These are phyloP conservation scores for Desmophyllum pertusum DNA, from an alignment of 92 coral and sea anemone species.

Conservation along the genomic window DNA sequence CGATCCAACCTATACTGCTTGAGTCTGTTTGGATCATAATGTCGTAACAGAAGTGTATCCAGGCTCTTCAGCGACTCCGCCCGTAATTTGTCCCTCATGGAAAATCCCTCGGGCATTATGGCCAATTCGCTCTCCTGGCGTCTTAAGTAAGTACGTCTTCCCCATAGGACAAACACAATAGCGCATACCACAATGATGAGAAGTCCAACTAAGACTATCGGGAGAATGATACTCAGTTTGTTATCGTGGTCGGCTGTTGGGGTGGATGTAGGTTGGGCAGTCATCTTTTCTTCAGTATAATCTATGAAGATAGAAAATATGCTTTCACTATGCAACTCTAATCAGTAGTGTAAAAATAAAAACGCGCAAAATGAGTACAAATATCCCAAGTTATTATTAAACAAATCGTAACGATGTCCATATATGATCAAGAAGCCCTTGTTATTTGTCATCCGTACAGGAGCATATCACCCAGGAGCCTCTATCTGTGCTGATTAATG, in stretches of 20 bases:
- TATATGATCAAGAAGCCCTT: too few species aligned
- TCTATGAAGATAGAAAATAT: neutral
- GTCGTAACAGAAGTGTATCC: constrained; percentile 67
- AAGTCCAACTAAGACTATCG: constrained; percentile 41
- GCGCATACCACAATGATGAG: constrained; percentile 46
- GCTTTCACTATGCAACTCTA: too few species aligned
- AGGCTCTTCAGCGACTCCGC: constrained; percentile 89
- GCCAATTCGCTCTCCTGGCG: constrained; percentile 35
- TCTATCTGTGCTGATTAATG: too few species aligned
- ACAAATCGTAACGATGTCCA: too few species aligned
- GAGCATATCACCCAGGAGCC: too few species aligned
- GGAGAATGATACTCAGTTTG: constrained; percentile 41
- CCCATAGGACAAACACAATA: constrained; percentile 31
- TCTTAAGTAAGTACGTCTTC: too few species aligned
- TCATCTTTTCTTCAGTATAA: neutral
- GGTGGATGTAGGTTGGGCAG: neutral
- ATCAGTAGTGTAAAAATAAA: too few species aligned
- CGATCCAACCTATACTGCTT: constrained; percentile 80
- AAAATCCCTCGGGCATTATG: constrained; percentile 62
- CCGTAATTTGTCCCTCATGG: constrained; percentile 81
- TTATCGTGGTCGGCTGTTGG: neutral
- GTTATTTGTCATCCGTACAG: too few species aligned
- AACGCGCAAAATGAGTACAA: too few species aligned
- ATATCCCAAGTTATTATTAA: too few species aligned
- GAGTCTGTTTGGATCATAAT: constrained; percentile 79